Evolutionary conservation across 2,113 vertebrate genomes (phyloP).

Genomic region (Tetrao urogallus): DNA sequence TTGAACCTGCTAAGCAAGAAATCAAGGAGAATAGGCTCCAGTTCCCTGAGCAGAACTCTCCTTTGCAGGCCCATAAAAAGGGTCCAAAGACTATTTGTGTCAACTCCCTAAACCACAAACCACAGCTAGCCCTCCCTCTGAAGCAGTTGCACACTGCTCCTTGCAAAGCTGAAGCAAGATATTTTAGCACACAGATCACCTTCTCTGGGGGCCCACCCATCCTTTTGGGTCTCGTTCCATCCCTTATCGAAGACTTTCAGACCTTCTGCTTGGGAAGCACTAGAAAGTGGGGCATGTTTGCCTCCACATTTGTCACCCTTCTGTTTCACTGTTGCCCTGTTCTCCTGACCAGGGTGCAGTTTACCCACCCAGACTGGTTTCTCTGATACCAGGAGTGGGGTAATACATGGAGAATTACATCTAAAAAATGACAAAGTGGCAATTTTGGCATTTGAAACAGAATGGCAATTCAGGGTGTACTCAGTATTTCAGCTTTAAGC

Average conservation of each 20-base stretch:
- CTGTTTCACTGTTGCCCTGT: background rate
- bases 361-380: background rate
- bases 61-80: constrained; percentile 16
- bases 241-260: constrained; percentile 33
- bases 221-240: background rate
- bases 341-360: background rate
- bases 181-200: background rate
- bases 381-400: background rate
- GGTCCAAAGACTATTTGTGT: constrained; percentile 55
- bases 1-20: constrained; percentile 30
- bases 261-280: constrained; percentile 42
- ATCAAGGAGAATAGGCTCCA: background rate
- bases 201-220: constrained; percentile 54
- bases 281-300: constrained; percentile 8
- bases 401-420: background rate
- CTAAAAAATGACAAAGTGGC: constrained; percentile 1
- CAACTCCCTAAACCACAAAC: constrained; percentile 60
- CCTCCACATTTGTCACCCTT: background rate
- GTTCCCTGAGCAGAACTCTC: background rate
- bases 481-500: constrained; percentile 13
- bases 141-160: constrained; percentile 33
- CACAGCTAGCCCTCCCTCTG: constrained; percentile 43
- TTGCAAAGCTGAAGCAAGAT: constrained; percentile 49
- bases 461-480: background rate
- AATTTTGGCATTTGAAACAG: constrained; percentile 1